Conservation (phyloP, 2,113 vertebrate genomes). For the Muntiacus muntjak region DNA sequence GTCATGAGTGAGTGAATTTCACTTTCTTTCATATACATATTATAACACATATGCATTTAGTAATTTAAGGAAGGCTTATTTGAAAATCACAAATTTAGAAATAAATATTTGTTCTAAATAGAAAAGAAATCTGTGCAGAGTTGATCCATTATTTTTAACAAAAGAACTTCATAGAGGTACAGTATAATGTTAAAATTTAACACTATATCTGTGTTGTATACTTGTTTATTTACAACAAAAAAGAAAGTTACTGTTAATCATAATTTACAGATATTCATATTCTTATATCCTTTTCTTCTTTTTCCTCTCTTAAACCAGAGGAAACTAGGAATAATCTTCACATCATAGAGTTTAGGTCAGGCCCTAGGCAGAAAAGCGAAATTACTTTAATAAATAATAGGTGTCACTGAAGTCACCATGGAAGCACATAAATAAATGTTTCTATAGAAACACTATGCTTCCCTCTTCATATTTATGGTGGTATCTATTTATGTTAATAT, state of each 20-base stretch:
- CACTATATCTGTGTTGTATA: neutral
- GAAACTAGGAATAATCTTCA: neutral
- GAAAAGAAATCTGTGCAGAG: neutral
- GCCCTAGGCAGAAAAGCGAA: neutral
- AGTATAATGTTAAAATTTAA: neutral
- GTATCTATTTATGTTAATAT: neutral
- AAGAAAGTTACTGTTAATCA: neutral
- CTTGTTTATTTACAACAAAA: neutral
- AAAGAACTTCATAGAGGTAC: neutral
- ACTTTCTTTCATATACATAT: neutral
- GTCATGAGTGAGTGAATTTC: neutral
- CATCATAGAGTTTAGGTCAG: neutral
- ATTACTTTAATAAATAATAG: conserved; percentile 22
- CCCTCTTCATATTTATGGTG: neutral
- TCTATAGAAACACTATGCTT: neutral
- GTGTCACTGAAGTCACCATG: neutral
- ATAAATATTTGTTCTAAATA: neutral
- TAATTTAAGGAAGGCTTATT: neutral
- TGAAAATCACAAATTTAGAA: neutral
- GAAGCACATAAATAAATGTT: conserved; percentile 8
- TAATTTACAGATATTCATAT: neutral
- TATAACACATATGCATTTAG: neutral
- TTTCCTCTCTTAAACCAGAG: neutral
- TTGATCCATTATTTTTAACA: neutral
- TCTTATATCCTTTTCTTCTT: neutral